These are phyloP conservation scores for Coregonus ussuriensis DNA, from an alignment of 2,797 vertebrate genomes.

Conservation along the genomic window DNA sequence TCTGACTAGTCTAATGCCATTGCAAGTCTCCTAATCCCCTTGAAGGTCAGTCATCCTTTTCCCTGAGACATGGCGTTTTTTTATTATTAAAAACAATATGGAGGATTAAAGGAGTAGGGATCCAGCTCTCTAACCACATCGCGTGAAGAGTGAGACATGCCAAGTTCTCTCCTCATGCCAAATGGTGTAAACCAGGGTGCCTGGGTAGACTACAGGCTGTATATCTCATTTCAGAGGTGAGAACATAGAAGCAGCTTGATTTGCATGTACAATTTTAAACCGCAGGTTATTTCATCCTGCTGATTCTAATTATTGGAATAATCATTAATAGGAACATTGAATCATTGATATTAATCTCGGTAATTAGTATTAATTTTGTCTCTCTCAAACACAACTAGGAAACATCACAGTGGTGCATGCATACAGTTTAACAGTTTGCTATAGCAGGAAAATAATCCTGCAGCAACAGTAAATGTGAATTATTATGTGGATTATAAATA, in stretches of 20 bases:
- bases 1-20: slow-evolving; percentile 13
- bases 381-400: slow-evolving; percentile 43
- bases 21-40: slow-evolving; percentile 37
- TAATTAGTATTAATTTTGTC: slow-evolving; percentile 72
- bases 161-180: not conserved
- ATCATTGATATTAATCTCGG: slow-evolving; percentile 74
- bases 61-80: slow-evolving; percentile 11
- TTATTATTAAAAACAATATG: slow-evolving; percentile 30
- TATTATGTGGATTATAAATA: too few relatives aligned
- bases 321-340: slow-evolving; percentile 70
- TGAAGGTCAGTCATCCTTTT: slow-evolving; percentile 36
- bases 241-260: slow-evolving; percentile 39
- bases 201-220: not conserved
- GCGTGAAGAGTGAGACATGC: not conserved
- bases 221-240: not conserved
- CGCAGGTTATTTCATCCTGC: slow-evolving; percentile 61
- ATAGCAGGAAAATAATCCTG: too few relatives aligned
- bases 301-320: slow-evolving; percentile 71
- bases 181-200: not conserved
- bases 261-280: slow-evolving; percentile 60
- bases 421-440: slow-evolving; percentile 16
- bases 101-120: slow-evolving; percentile 27
- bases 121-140: not conserved
- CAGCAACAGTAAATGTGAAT: too few relatives aligned
- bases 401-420: slow-evolving; percentile 50